Evolutionary conservation across 2,113 vertebrate genomes (phyloP), one percentile per base, ranked within the genome.

Genomic region (Pelmatolapia mariae): DNA sequence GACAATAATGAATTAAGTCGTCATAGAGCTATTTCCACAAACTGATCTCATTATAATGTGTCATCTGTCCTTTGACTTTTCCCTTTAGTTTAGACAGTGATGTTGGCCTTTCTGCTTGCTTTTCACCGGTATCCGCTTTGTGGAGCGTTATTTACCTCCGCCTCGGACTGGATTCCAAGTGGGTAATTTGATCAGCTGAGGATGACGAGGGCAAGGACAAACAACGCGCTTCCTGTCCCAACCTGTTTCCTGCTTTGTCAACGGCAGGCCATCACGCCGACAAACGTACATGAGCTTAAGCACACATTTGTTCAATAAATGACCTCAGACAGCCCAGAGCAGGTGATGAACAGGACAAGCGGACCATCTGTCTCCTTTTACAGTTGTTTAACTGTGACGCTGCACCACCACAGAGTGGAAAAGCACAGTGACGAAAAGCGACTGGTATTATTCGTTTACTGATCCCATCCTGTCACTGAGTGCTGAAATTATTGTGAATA

Each of bases 311-410:
- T 88, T 83, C 63, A 80, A 4, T 71, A 82, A 56, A 40, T 79
- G 86, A 89, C 87, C 47, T 88, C 73, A 22, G 81, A 80, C 22
- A 47, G 54, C 54, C 10, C 76, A 36, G 68, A 50, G 73, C 85
- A 93, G 92, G 88, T 86, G 88, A 94, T 56, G 85, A 83, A 56
- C 52, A 57, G 83, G 83, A 84, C 13, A 33, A 50, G 26, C 6
- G 3, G 38, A 22, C 81, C 82, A 86, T 80, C 83, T 56, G 66
- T 80, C 82, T 33, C 33, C 86, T 26, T 19, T 78, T 57, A 45
- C 10, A 29, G 15, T 22, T 80, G 53, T 80, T 87, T 43, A 40
- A 86, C 22, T 6, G 52, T 57, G 93, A 87, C 59, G 71, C 19
- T 53, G 84, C 54, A 52, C 83, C 52, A 53, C 57, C 80, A 40